These are phyloP conservation scores for Condylostylus longicornis DNA, from an alignment of 1,140 invertebrate species.

Conservation along the genomic window DNA sequence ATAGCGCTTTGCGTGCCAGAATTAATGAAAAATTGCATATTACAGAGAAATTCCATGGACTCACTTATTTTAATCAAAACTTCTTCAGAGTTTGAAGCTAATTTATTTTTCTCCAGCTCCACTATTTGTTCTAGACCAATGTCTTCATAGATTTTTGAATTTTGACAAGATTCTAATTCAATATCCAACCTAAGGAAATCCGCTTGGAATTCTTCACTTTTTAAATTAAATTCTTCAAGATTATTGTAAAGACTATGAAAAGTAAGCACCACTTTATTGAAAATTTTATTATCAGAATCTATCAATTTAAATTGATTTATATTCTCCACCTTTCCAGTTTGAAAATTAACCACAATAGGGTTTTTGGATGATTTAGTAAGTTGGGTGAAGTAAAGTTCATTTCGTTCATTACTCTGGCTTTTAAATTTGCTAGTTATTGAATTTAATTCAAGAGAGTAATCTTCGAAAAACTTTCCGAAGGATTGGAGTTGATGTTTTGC, in stretches of 20 bases:
- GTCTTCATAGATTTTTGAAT: slow-evolving; percentile 7
- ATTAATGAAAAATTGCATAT: slow-evolving; percentile 22
- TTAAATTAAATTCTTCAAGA: slow-evolving; percentile 48
- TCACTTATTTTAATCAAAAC: slow-evolving; percentile 18
- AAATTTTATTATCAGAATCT: slow-evolving; percentile 64
- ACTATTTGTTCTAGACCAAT: neutral
- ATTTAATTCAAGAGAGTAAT: too few species aligned
- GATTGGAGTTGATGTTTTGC: too few species aligned
- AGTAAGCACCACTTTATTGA: slow-evolving; percentile 69
- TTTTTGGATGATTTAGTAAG: too few species aligned
- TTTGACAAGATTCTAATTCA: slow-evolving; percentile 12
- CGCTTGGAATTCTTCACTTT: slow-evolving; percentile 46
- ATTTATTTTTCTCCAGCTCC: slow-evolving; percentile 2
- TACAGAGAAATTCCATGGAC: slow-evolving; percentile 22
- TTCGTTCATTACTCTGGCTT: too few species aligned
- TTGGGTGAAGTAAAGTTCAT: too few species aligned
- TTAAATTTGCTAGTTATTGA: too few species aligned
- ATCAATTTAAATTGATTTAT: too few species aligned
- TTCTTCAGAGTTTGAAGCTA: slow-evolving; percentile 1
- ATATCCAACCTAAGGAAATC: slow-evolving; percentile 35
- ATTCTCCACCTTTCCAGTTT: too few species aligned
- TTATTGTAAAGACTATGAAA: slow-evolving; percentile 65
- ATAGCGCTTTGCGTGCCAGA: slow-evolving; percentile 16
- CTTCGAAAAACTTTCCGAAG: too few species aligned
- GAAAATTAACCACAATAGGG: too few species aligned